Base-by-base conservation (phyloP, 2,113 vertebrate species). In the Castor canadensis region DNA sequence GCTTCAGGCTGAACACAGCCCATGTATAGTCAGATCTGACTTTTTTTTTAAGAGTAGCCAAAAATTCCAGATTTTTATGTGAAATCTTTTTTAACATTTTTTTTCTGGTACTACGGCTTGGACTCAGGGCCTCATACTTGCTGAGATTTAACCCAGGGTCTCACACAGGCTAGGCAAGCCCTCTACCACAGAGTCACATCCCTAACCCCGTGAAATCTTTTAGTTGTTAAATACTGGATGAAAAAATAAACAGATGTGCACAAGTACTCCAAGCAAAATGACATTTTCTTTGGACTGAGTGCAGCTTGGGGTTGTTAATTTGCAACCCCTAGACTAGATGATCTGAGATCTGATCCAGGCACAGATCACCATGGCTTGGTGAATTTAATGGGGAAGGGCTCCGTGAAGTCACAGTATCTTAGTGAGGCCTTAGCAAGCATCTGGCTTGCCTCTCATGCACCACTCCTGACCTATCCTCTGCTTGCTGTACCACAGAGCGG, bases 21-120 rank as follows among this genome's bases (percentile, higher is more conserved):
- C 24, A 9, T 35, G 4, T 35, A 22, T 45, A 38, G 28, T 24
- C 20, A 64, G n/a, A 58, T 32, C 4, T 86, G 79, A 30, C 52
- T 73, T 94, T 32, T 71, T 56, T 73, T 87, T 9, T 26, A 91
- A 62, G 58, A 71, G 67, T 89, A 66, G 3, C 54, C 87, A 38
- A 56, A 80, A 49, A 67, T 69, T 80, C 22, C 60, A 54, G 47
- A 85, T 77, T 77, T 93, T 71, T 45, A 77, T 89, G n/a, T 35
- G 45, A 96, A 81, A 88, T 66, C 9, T 95, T 60, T 71, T 43
- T 76, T n/a, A n/a, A n/a, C n/a, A n/a, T n/a, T n/a, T n/a, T n/a
- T n/a, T n/a, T n/a, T n/a, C n/a, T n/a, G n/a, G n/a, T n/a, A n/a
- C n/a, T n/a, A n/a, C n/a, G n/a, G n/a, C n/a, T n/a, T n/a, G 58